Evolutionary conservation across 2,888 invertebrate genomes (phyloP).

Genomic region (Drosophila barbarae): DNA sequence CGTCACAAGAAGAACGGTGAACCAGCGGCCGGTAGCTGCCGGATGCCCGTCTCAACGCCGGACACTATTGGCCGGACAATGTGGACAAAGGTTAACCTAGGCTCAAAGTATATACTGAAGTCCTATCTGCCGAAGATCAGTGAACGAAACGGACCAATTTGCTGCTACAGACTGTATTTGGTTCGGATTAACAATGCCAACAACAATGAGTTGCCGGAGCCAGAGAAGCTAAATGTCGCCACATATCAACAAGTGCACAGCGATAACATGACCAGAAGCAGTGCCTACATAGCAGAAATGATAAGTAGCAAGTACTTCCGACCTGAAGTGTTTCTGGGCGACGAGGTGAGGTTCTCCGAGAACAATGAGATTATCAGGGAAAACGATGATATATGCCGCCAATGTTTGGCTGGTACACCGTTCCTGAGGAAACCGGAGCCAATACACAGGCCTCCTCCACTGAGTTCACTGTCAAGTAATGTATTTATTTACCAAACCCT

Average conservation of each 20-base stretch:
- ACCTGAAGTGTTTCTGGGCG: constrained; percentile 87
- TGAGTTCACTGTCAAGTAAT: constrained; percentile 29
- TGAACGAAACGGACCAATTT: constrained; percentile 92
- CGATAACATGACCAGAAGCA: constrained; percentile 82
- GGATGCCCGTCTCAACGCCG: constrained; percentile 86
- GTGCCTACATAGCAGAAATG: constrained; percentile 92
- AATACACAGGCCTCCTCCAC: constrained; percentile 5
- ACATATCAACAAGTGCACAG: constrained; percentile 88
- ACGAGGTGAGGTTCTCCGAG: constrained; percentile 80
- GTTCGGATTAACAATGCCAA: constrained; percentile 83
- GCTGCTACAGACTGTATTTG: constrained; percentile 91
- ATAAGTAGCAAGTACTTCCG: constrained; percentile 86
- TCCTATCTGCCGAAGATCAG: constrained; percentile 88
- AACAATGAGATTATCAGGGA: constrained; percentile 60
- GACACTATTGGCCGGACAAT: constrained; percentile 81
- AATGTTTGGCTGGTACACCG: constrained; percentile 70
- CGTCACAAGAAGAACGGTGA: constrained; percentile 87
- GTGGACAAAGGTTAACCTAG: constrained; percentile 83
- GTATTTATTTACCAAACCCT: background rate
- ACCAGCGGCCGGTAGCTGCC: constrained; percentile 83
- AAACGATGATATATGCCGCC: constrained; percentile 73
- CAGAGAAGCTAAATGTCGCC: constrained; percentile 85
- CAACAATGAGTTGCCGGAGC: constrained; percentile 84
- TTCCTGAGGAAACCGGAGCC: constrained; percentile 51
- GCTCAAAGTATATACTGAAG: constrained; percentile 86